Evolutionary conservation across 2,797 vertebrate genomes (phyloP).

Genomic region (Merluccius polli): DNA sequence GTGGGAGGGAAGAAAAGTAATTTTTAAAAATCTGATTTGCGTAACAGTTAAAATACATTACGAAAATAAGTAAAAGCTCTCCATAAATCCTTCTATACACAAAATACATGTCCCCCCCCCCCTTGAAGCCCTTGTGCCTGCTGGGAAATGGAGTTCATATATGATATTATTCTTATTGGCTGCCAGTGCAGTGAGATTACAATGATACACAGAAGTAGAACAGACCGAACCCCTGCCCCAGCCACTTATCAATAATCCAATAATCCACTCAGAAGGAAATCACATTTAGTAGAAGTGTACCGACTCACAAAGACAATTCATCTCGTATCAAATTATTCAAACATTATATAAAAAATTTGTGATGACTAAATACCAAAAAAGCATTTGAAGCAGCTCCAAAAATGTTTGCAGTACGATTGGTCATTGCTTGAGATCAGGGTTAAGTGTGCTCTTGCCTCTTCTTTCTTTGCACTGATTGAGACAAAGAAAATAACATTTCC

Average conservation of each 20-base stretch:
- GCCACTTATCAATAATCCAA: constrained; percentile 75
- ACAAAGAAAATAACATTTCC: constrained; percentile 52
- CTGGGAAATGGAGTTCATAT: constrained; percentile 78
- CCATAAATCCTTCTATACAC: constrained; percentile 99
- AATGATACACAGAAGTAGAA: constrained; percentile 78
- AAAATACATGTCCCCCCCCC: constrained; percentile 89
- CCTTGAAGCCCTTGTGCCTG: constrained; percentile 93
- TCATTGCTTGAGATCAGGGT: constrained; percentile 60
- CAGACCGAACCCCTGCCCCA: constrained; percentile 41
- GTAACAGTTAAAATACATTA: constrained; percentile 99
- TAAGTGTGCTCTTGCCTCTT: constrained; percentile 29
- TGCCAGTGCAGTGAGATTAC: constrained; percentile 88
- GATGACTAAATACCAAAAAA: constrained; percentile 89
- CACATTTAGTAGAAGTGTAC: constrained; percentile 67
- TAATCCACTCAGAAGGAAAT: constrained; percentile 52
- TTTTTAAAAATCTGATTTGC: constrained; percentile 79
- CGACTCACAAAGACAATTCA: constrained; percentile 82
- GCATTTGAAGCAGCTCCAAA: constrained; percentile 73
- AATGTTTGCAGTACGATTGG: constrained; percentile 81
- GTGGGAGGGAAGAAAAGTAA: constrained; percentile 73
- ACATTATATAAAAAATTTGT: constrained; percentile 70
- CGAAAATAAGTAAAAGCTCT: constrained; percentile 99
- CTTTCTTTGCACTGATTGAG: constrained; percentile 74
- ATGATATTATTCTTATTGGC: constrained; percentile 84
- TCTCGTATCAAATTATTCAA: constrained; percentile 60